These are phyloP conservation scores for Myotis lucifugus DNA, from an alignment of 2,113 vertebrate species.

Conservation along the genomic window DNA sequence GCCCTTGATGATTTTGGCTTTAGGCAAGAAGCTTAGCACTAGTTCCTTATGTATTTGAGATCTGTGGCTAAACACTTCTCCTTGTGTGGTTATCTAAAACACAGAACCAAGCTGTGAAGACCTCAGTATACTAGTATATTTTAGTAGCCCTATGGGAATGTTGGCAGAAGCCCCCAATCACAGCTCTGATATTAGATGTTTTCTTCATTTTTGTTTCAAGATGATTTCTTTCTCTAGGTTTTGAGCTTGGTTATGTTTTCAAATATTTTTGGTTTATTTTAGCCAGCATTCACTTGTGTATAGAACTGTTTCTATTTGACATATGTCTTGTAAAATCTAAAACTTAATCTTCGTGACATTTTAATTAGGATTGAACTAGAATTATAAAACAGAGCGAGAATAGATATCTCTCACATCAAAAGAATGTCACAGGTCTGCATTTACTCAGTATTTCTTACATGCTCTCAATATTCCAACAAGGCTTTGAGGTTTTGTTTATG, in stretches of 20 bases:
- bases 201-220: conserved; percentile 27
- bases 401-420: conserved; percentile 14
- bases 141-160: not conserved
- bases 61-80: not conserved
- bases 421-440: not conserved
- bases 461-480: conserved; percentile 15
- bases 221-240: conserved; percentile 30
- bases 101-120: not conserved
- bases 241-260: conserved; percentile 21
- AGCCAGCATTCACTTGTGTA: not conserved
- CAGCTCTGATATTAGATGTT: not conserved
- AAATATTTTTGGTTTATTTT: conserved; percentile 54
- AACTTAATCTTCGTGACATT: conserved; percentile 55
- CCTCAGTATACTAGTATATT: not conserved
- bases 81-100: conserved; percentile 8
- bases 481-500: conserved; percentile 16
- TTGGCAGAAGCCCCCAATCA: not conserved
- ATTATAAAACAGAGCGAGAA: conserved; percentile 2
- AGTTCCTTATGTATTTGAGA: not conserved
- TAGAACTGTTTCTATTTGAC: not conserved
- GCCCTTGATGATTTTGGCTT: not conserved
- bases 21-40: not conserved
- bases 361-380: conserved; percentile 56
- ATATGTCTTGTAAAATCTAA: conserved; percentile 54
- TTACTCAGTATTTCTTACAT: not conserved